These are phyloP conservation scores for Zaprionus lachaisei DNA, from an alignment of 1,140 invertebrate genomes.

Conservation along the genomic window DNA sequence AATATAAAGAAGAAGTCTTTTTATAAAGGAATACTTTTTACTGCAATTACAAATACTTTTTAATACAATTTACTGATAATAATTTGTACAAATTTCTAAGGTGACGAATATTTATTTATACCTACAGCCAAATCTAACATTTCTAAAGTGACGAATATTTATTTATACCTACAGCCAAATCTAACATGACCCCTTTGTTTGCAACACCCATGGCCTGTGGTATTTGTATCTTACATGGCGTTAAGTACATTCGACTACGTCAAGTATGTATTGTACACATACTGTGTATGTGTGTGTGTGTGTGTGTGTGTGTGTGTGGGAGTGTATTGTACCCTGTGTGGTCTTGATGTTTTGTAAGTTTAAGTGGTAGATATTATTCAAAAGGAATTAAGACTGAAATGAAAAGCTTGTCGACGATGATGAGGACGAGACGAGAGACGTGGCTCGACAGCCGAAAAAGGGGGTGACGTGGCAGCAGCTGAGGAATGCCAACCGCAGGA, in stretches of 20 bases:
- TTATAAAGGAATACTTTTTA: no score
- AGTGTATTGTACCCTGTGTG: constrained; percentile 42
- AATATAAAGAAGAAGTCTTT: no score
- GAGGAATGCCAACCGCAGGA: constrained; percentile 54
- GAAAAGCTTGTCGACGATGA: constrained; percentile 73
- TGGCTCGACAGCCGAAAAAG: neutral
- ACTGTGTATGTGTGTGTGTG: neutral
- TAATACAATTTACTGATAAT: neutral
- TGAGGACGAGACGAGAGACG: constrained; percentile 8
- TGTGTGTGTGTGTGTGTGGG: constrained; percentile 21
- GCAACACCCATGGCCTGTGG: constrained; percentile 14
- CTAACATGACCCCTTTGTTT: neutral
- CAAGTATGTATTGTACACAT: constrained; percentile 18
- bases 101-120: neutral
- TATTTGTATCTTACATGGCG: constrained; percentile 52
- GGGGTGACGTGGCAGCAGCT: constrained; percentile 17
- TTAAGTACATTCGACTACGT: constrained; percentile 58
- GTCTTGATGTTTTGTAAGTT: constrained; percentile 79
- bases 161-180: neutral
- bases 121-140: neutral
- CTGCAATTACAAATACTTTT: no score
- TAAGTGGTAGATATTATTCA: constrained; percentile 82
- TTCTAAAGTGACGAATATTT: neutral
- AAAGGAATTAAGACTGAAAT: constrained; percentile 80
- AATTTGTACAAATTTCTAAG: neutral